Evolutionary conservation across 2,113 vertebrate genomes (phyloP), one percentile per base, ranked within the genome.

Genomic region (Mellivora capensis): DNA sequence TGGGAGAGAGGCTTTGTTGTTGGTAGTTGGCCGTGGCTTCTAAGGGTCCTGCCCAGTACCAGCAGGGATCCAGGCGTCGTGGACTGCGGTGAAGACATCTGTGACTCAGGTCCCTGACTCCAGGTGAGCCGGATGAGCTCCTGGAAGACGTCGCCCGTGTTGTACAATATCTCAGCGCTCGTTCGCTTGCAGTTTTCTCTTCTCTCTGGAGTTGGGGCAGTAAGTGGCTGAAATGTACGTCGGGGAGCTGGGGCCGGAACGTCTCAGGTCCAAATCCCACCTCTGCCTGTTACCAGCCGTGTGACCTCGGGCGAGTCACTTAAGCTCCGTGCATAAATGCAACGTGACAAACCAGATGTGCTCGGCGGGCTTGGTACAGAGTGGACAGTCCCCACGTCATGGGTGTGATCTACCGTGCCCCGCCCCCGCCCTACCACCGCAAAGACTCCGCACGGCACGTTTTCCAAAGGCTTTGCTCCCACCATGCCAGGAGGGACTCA

Each of bases 371-470:
- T 2, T 31, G 39, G 29, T n/a, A 7, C 0, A 15, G 54, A 21
- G 72, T 0, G 23, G 59, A 34, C 4, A 4, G 79, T 27, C 49
- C 34, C 17, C 11, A n/a, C 5, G 2, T 14, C 23, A 0, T 0
- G 27, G 9, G 14, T 7, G 47, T 8, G 15, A 25, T 34, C 44
- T n/a, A 9, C n/a, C 3, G 0, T 0, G 0, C 4, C 7, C 47
- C 25, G 18, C 21, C 57, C 57, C 21, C 6, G 7, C 57, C 57
- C 67, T 3, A 0, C 34, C 25, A 9, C 0, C 1, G 88, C 29
- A 21, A 34, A 57, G 20, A 1, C 3, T 21, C 25, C 0, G 0
- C 0, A 0, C 0, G 10, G 37, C 20, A 37, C 27, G 0, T 3
- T 14, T 20, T 21, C 18, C 86, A 17, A 0, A 2, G 20, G n/a